Base-by-base conservation (phyloP, 1,140 invertebrate species). In the Sinonovacula constricta region DNA sequence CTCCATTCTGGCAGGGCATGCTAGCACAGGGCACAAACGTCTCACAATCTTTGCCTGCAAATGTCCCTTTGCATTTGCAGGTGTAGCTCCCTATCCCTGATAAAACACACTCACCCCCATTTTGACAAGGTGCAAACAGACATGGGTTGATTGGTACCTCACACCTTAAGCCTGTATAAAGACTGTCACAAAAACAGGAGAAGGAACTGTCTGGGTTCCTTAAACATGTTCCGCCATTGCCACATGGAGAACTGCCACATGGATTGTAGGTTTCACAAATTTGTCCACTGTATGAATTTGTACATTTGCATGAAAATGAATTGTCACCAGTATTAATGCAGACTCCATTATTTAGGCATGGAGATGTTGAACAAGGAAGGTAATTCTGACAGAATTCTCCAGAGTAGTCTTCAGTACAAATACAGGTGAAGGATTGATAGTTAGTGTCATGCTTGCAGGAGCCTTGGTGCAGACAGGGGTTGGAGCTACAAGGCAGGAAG, bases 401-500 rank as follows among this genome's bases (percentile, higher is more conserved):
- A n/a, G 80, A 57, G 53, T 69, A 85, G 12, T 75, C 74, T 15
- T 31, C 26, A 12, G 30, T 51, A 69, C 86, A 88, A 22, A 56
- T 26, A 69, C 86, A 87, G 15, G 26, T 76, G 39, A 82, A 83
- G 24, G 66, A 54, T 31, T 22, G 26, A 63, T 63, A 66, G 31
- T 80, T 63, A 22, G 49, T 34, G 0, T 31, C 34, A 60, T 70
- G 36, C 45, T 65, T 56, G 77, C 85, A 87, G 33, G 67, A 65
- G 0, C 81, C 84, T 30, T 74, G 76, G 79, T 80, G 81, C 59
- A 69, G 26, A 79, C 87, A 88, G 7, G 83, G 82, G 18, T 80
- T 39, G 14, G 72, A 71, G 5, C 39, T 54, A 65, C 89, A 90
- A 26, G 88, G 83, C 39, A 88, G 66, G 24, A 95, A 94, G 1